phyloP scores from a whole-genome alignment of 2,888 invertebrate species.

The Gnatocerus cornutus region DNA sequence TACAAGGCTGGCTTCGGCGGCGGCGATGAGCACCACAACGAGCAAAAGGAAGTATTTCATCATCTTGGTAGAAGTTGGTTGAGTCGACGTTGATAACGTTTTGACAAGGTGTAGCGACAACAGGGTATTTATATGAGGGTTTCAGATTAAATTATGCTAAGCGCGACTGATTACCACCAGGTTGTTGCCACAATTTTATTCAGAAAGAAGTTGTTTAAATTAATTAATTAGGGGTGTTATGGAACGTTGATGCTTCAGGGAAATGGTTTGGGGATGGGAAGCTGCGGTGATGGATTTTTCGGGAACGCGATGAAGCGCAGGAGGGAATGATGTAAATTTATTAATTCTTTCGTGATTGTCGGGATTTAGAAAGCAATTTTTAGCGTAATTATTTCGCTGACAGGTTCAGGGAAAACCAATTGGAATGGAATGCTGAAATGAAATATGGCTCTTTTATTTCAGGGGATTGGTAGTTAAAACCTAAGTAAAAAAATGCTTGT shows the following conservation, averaged over 20 bases:
- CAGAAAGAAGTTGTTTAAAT: not conserved
- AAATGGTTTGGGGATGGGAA: not conserved
- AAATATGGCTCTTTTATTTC: not conserved
- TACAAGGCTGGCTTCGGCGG: conserved; percentile 49
- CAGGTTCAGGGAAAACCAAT: conserved; percentile 25
- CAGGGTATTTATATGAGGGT: conserved; percentile 21
- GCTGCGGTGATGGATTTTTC: not conserved
- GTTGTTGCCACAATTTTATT: not conserved
- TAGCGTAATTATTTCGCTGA: conserved; percentile 1
- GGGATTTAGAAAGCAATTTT: conserved; percentile 26
- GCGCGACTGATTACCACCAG: not conserved
- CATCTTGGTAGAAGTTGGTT: conserved; percentile 48
- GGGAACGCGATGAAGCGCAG: not conserved
- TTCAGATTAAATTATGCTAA: conserved; percentile 12
- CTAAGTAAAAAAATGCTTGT: too few species aligned
- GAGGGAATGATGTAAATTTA: conserved; percentile 2
- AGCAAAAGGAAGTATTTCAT: conserved; percentile 54
- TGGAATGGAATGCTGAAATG: not conserved
- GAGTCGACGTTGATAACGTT: conserved; percentile 38
- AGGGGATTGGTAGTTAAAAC: not conserved
- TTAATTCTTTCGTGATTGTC: conserved; percentile 15
- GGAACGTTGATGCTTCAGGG: not conserved
- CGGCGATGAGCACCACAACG: conserved; percentile 48
- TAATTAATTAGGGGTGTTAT: not conserved
- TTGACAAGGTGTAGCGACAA: not conserved